phyloP scores from a whole-genome alignment of 1,140 invertebrate species.

The Neotoxoptera formosana region DNA sequence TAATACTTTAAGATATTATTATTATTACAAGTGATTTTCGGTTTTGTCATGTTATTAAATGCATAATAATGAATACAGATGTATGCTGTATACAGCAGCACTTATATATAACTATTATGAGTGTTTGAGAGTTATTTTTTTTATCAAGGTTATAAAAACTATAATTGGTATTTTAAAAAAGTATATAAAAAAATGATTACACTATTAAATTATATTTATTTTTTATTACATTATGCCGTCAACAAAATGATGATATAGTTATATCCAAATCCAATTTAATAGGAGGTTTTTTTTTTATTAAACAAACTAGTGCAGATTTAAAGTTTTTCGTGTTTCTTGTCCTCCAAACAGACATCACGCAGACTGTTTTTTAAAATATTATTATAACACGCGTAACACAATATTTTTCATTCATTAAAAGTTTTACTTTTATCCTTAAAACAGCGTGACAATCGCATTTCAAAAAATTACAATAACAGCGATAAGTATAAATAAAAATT shows the following conservation, averaged over 20 bases:
- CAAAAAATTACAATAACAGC: not conserved
- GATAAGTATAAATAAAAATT: not conserved
- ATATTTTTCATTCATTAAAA: not conserved
- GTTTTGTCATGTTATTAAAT: not conserved
- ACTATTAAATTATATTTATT: not conserved
- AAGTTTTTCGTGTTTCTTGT: not conserved
- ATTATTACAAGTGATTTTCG: not conserved
- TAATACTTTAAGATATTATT: not conserved
- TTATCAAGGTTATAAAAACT: not conserved
- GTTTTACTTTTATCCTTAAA: constrained; percentile 30
- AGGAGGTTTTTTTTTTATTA: not conserved
- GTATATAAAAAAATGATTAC: not conserved
- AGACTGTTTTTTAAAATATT: not conserved
- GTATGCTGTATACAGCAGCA: too few species aligned
- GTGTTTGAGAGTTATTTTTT: not conserved
- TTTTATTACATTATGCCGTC: not conserved
- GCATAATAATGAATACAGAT: not conserved
- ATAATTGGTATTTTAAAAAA: not conserved
- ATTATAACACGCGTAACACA: not conserved
- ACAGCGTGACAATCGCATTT: not conserved
- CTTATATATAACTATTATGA: too few species aligned
- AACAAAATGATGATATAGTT: too few species aligned
- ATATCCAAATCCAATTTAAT: too few species aligned
- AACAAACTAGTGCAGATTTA: not conserved
- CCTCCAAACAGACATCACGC: too few species aligned